phyloP scores from a whole-genome alignment of 2,797 vertebrate species.

The Meriones psammophilus region DNA sequence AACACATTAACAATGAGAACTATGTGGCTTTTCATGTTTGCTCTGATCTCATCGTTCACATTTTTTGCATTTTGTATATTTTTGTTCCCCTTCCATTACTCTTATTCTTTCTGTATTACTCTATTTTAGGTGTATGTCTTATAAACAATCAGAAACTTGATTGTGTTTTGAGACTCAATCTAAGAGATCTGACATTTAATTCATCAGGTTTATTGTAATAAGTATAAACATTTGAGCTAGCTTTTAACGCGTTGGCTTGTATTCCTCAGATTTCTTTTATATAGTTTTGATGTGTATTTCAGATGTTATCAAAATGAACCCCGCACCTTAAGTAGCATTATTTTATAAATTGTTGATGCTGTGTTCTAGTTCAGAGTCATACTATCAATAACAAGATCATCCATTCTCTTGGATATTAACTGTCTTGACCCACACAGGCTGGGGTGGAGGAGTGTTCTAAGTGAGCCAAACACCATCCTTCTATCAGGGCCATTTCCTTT shows the following conservation, averaged over 20 bases:
- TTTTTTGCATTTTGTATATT: slow-evolving; percentile 25
- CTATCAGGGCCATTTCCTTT: neutral
- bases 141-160: neutral
- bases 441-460: neutral
- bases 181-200: slow-evolving; percentile 48
- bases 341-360: slow-evolving; percentile 22
- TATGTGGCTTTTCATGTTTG: neutral
- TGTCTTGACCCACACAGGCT: neutral
- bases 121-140: neutral
- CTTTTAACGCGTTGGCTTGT: neutral
- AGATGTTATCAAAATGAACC: slow-evolving; percentile 20
- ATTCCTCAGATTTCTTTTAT: slow-evolving; percentile 18
- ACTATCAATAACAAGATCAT: slow-evolving; percentile 11
- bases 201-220: neutral
- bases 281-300: neutral
- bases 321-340: neutral
- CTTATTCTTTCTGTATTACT: neutral
- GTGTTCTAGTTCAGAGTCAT: neutral
- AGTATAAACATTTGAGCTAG: neutral
- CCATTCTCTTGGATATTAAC: neutral
- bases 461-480: neutral
- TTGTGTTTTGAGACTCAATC: slow-evolving; percentile 16
- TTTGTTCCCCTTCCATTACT: neutral
- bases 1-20: neutral
- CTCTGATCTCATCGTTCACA: neutral